Evolutionary conservation across 2,888 invertebrate species (phyloP), one percentile per base, ranked within the genome.

Genomic region (Meta bourneti): DNA sequence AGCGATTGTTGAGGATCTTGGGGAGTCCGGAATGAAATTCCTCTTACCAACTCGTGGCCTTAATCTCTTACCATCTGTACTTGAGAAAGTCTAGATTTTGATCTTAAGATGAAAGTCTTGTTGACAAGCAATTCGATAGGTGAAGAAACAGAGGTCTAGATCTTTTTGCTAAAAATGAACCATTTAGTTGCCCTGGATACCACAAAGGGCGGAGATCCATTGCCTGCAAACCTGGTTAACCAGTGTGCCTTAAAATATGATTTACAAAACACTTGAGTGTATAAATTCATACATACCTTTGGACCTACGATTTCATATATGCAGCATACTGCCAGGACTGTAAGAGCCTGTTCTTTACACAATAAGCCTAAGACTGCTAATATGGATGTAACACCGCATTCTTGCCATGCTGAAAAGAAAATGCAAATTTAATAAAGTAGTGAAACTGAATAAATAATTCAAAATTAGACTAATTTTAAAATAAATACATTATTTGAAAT

Each of bases 311-410:
- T 75, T 61, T 92, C 92, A 70, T 92, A 92, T 75, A 92, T 92
- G 69, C 92, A 92, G 95, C 98, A 98, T 82, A 99, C 97, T 48
- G 97, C 98, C n/a, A 98, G 97, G 90, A 98, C 97, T 0, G 99
- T 99, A 94, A 99, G 98, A 93, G 99, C 99, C 95, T 99, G 98
- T 95, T 99, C 99, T 95, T 99, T 99, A 95, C 98, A 98, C 94
- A 99, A 96, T 98, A 98, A 98, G 77, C 99, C 98, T 91, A 97
- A 96, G 78, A 97, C 96, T 90, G 98, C 97, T 94, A 97, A 97
- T 79, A 96, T 95, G 94, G 97, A 97, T 93, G 98, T 97, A 83
- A 97, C 95, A 78, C 96, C 96, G 94, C 98, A 96, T 94, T 97
- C 96, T 90, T 96, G 96, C 98, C 98, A 92, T 48, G 72, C 92